Conservation (phyloP, 2,113 vertebrate genomes). For the Ictidomys tridecemlineatus region DNA sequence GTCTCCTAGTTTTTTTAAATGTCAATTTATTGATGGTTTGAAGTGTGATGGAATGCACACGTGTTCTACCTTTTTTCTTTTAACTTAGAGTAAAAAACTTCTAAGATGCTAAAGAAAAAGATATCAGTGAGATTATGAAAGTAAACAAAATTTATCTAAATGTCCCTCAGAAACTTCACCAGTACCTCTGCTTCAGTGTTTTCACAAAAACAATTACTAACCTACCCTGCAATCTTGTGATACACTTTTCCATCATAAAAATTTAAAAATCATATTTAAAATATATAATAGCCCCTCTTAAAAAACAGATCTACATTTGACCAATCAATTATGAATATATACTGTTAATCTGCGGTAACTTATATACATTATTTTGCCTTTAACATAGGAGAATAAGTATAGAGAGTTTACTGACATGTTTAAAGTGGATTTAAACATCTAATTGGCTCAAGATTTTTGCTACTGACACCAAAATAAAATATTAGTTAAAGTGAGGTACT, state of each 20-base stretch:
- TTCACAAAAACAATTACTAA: constrained; percentile 22
- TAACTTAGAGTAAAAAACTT: background rate
- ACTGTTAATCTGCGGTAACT: constrained; percentile 28
- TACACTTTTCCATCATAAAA: constrained; percentile 23
- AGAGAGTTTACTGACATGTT: constrained; percentile 26
- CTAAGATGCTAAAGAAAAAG: constrained; percentile 25
- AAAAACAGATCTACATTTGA: constrained; percentile 34
- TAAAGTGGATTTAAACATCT: constrained; percentile 74
- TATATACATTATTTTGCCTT: background rate
- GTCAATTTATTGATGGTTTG: background rate
- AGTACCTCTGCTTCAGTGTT: background rate
- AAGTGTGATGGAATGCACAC: background rate
- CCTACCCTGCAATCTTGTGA: constrained; percentile 26
- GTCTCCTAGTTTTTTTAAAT: constrained; percentile 26
- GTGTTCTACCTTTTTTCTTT: background rate
- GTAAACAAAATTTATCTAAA: constrained; percentile 27
- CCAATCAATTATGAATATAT: constrained; percentile 1
- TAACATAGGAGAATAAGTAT: constrained; percentile 45
- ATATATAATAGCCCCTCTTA: background rate
- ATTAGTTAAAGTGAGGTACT: constrained; percentile 16
- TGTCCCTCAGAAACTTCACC: constrained; percentile 18
- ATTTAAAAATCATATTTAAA: constrained; percentile 47
- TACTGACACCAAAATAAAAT: constrained; percentile 60
- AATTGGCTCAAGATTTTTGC: constrained; percentile 76
- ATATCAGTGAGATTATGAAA: constrained; percentile 22